Conservation (phyloP, 35 echinoderm and acorn worm species). For the Lytechinus pictus region DNA sequence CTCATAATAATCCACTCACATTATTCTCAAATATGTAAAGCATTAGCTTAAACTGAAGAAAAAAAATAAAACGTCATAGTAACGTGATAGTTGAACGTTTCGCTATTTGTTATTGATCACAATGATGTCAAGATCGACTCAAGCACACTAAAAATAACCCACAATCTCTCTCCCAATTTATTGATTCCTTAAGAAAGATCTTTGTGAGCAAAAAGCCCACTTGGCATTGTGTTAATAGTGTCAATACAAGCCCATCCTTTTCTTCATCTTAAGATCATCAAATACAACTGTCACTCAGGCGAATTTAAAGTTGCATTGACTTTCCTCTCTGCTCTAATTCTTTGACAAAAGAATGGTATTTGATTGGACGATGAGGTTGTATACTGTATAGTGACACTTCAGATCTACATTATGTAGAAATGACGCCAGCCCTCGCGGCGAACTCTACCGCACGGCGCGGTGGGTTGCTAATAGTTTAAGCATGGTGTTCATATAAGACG, state of each 20-base stretch:
- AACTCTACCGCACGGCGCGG: background rate
- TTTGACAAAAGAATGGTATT: background rate
- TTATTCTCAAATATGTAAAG: too few relatives aligned
- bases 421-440: too few relatives aligned
- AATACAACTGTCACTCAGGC: background rate
- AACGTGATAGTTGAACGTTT: too few relatives aligned
- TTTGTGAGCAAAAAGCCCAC: background rate
- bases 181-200: background rate
- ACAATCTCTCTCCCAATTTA: background rate
- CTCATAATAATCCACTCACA: too few relatives aligned
- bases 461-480: background rate
- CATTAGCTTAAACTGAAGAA: too few relatives aligned
- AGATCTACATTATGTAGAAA: background rate
- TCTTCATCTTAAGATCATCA: background rate
- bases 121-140: background rate
- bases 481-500: background rate
- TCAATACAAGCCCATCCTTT: background rate
- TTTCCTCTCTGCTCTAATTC: background rate
- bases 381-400: background rate
- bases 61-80: too few relatives aligned
- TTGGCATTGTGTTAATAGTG: background rate
- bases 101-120: background rate
- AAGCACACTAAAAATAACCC: background rate
- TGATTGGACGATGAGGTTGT: constrained; percentile 17
- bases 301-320: background rate